Percentiles rank a stretch among this genome's conserved stretches.
These are phyloP conservation scores for Diadegma fenestrale DNA, from an alignment of 2,888 invertebrate species.

Conservation along the genomic window DNA sequence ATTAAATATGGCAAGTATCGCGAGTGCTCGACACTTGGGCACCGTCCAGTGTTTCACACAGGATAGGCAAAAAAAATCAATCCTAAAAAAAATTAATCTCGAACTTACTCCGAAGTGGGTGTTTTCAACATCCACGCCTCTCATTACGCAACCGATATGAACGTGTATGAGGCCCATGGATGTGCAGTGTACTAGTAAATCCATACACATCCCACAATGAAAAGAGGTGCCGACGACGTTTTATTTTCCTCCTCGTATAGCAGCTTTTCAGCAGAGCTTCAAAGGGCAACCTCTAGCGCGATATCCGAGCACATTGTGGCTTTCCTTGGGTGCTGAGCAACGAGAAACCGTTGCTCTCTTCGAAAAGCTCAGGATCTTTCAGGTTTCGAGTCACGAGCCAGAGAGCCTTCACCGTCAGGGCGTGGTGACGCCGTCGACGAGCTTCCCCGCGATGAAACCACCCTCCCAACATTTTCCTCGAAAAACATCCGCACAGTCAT, in stretches of 20 bases:
- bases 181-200: not conserved
- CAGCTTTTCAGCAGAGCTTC: constrained; percentile 55
- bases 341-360: constrained; percentile 29
- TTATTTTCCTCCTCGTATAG: constrained; percentile 18
- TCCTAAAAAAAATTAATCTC: not conserved
- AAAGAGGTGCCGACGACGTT: constrained; percentile 4
- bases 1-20: not conserved
- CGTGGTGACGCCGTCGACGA: not conserved
- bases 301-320: constrained; percentile 64
- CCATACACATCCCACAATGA: not conserved
- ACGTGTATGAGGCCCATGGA: not conserved
- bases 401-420: constrained; percentile 62
- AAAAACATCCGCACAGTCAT: constrained; percentile 50
- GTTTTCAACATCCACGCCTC: not conserved
- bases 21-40: not conserved
- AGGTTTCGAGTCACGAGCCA: constrained; percentile 67
- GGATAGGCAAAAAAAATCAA: not conserved
- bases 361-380: constrained; percentile 46
- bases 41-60: not conserved
- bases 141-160: constrained; percentile 2
- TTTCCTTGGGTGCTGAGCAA: constrained; percentile 40
- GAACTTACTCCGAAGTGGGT: not conserved
- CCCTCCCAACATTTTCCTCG: constrained; percentile 65
- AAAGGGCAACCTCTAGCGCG: constrained; percentile 55
- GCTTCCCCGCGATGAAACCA: constrained; percentile 54